Evolutionary conservation across 2,888 invertebrate species (phyloP).

Genomic region (Caenorhabditis uteleia): DNA sequence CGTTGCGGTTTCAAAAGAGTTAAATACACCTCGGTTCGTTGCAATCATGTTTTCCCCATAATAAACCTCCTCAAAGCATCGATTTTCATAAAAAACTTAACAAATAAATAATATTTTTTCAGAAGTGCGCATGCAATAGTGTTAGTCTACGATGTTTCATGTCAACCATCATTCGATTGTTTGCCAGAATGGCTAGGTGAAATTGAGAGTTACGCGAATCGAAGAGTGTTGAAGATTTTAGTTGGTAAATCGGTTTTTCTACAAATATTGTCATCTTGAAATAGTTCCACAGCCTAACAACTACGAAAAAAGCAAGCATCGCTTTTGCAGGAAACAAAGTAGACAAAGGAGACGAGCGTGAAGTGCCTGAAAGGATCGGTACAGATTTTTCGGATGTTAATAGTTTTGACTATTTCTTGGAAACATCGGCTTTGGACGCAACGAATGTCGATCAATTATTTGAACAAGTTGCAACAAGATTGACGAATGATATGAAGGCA

Average conservation of each 20-base stretch:
- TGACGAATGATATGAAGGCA: slow-evolving; percentile 69
- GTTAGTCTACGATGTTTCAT: slow-evolving; percentile 91
- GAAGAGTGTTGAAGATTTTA: slow-evolving; percentile 89
- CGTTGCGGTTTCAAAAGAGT: too few species aligned
- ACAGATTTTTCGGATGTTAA: slow-evolving; percentile 81
- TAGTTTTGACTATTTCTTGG: slow-evolving; percentile 86
- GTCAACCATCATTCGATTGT: slow-evolving; percentile 96
- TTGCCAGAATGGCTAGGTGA: slow-evolving; percentile 94
- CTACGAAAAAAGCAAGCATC: not conserved
- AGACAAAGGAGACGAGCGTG: slow-evolving; percentile 87
- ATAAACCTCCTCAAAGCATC: too few species aligned
- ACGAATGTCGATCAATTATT: slow-evolving; percentile 96
- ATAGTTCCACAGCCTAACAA: not conserved
- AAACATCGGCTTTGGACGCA: slow-evolving; percentile 96
- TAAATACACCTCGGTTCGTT: too few species aligned
- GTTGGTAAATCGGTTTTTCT: slow-evolving; percentile 78
- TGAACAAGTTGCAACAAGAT: slow-evolving; percentile 84
- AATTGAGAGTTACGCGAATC: slow-evolving; percentile 95
- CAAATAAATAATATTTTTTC: slow-evolving; percentile 1
- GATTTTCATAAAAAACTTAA: too few species aligned
- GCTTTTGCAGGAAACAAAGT: slow-evolving; percentile 86
- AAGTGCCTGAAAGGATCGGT: slow-evolving; percentile 91
- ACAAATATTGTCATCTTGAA: not conserved
- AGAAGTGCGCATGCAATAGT: slow-evolving; percentile 87
- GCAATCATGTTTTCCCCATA: too few species aligned